Evolutionary conservation across 2,113 vertebrate species (phyloP).

Genomic region (Anhinga rufa): DNA sequence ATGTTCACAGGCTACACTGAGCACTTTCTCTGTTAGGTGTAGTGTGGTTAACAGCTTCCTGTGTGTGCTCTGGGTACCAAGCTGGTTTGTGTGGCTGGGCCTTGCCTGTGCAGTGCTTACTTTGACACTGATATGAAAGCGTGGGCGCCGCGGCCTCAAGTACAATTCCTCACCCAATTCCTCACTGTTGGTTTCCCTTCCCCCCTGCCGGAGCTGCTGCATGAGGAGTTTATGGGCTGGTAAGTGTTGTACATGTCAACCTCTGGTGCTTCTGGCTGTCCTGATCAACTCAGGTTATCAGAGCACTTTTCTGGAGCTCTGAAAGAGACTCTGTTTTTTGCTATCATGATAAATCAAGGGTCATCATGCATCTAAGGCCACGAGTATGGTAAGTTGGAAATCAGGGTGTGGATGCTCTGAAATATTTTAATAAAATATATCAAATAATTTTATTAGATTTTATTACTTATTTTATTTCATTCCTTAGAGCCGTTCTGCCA

Average conservation of each 20-base stretch:
- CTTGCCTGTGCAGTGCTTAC: rapidly evolving
- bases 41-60: background rate
- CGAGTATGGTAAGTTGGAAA: background rate
- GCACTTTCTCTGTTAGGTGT: background rate
- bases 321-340: background rate
- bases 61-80: background rate
- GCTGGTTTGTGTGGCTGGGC: background rate
- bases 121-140: rapidly evolving
- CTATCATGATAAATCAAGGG: background rate
- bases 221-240: background rate
- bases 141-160: background rate
- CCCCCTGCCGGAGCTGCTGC: background rate
- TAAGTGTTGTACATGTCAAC: background rate
- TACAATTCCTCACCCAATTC: rapidly evolving
- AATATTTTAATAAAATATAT: background rate
- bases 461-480: background rate
- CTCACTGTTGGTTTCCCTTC: no score
- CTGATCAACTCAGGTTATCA: background rate
- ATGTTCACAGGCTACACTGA: rapidly evolving
- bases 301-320: background rate
- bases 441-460: background rate
- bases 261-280: background rate
- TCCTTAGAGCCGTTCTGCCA: background rate
- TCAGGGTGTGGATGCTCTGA: background rate
- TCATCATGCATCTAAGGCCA: background rate